Base-by-base conservation (phyloP, 2,113 vertebrate genomes). In the Poecilia latipinna region DNA sequence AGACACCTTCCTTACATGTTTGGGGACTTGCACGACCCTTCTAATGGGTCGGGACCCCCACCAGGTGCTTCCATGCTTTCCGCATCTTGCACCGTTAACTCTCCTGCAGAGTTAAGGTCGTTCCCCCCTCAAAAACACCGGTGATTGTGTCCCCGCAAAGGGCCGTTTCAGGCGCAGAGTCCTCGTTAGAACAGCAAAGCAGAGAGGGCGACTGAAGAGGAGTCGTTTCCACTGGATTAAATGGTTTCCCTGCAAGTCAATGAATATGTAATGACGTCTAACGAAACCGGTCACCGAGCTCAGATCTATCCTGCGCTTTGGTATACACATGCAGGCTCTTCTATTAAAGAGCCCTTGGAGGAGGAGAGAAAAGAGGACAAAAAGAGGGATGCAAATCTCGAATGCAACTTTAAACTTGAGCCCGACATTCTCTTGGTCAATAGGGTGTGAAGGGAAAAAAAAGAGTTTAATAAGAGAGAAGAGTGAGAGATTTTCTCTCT, bases 231-330 rank as follows among this genome's bases (percentile, higher is more conserved):
- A 90, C 78, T 90, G 91, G 89, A 89, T 91, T 90, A 92, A 91
- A 91, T 84, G 84, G 86, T 84, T 91, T 91, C 86, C 86, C 84
- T 82, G 89, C 86, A 82, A 91, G 91, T 92, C 91, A 92, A 94
- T 94, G 92, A 94, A 94, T 94, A 92, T 92, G 90, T 93, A 93
- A 94, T 92, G 92, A 92, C 68, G 84, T 87, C 85, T 81, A 86
- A 88, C 78, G 78, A 90, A 90, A 86, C 76, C 79, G 73, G 73
- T 61, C 80, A 85, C 62, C 48, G 79, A 68, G 77, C 74, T 60
- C 51, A 57, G 51, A 57, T 57, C 48, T 54, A 75, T 71, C 60
- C 64, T 74, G 79, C 28, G 82, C 78, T 84, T 67, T 61, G 60
- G 75, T 73, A 70, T 61, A 65, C 51, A 57, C 51, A 57, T 57